phyloP scores from a whole-genome alignment of 2,113 vertebrate species.

The Microcebus jonahi region DNA sequence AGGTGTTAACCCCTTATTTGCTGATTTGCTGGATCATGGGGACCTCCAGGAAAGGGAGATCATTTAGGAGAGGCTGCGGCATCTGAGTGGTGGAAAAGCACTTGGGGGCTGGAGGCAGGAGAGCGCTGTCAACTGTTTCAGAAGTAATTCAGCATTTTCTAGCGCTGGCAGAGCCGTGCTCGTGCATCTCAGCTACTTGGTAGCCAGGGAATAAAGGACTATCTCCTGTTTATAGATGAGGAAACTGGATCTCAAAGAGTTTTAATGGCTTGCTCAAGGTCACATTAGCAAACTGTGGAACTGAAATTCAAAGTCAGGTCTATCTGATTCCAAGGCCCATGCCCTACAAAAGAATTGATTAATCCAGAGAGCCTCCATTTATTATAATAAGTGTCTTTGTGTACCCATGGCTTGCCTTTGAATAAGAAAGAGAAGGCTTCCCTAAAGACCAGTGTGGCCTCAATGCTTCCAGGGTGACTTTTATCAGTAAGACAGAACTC shows the following conservation, averaged over 20 bases:
- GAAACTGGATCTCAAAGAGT: background rate
- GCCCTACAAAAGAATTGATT: background rate
- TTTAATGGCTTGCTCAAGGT: background rate
- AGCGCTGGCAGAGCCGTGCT: background rate
- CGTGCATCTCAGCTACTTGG: background rate
- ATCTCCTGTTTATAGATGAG: background rate
- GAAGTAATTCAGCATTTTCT: background rate
- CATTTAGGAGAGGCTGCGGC: background rate
- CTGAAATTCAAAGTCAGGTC: background rate
- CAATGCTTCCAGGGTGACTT: background rate
- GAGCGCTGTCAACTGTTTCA: background rate
- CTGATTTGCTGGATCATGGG: background rate
- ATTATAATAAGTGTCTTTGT: background rate
- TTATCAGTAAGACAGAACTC: background rate
- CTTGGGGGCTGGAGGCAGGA: background rate
- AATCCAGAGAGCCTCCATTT: background rate
- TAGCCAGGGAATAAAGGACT: background rate
- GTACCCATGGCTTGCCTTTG: background rate
- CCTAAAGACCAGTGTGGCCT: background rate
- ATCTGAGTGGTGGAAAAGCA: background rate
- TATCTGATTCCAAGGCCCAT: background rate
- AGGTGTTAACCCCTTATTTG: background rate
- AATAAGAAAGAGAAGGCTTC: background rate
- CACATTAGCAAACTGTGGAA: background rate
- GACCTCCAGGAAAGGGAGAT: background rate